Evolutionary conservation across 2,797 vertebrate species (phyloP), one percentile per base, ranked within the genome.

Genomic region (Tragelaphus oryx): DNA sequence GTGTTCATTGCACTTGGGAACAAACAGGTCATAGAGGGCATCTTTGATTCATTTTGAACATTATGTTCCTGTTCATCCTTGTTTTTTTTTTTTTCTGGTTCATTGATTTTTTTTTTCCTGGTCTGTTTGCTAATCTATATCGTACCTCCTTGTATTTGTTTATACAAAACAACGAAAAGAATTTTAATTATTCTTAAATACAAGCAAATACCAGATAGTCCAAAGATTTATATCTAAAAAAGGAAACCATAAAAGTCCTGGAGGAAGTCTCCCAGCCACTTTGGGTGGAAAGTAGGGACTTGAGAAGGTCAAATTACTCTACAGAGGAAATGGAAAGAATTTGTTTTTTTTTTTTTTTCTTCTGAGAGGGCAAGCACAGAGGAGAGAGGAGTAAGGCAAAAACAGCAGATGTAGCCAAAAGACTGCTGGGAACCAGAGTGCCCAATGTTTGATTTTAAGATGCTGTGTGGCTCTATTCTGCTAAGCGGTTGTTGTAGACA

Each of bases 291-390:
- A 95, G 71, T 24, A 79, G 44, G 55, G 60, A 24, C 44, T 95
- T 57, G 24, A 89, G 33, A 93, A 93, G 55, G 52, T 87, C 87
- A 54, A 93, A 79, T 10, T 74, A 28, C 74, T 94, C 60, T 79
- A 48, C 16, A 79, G 71, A 87, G n/a, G 82, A 94, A 95, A 94
- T 79, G 94, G 83, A 87, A 97, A 96, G 84, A 97, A 93, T 97
- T 94, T 79, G 1, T 20, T 44, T 80, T 85, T 79, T 65, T 85
- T 79, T 65, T 52, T 79, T 57, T 54, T 50, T 54, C n/a, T 93
- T 93, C 30, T 24, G 50, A 78, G 18, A 96, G 88, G 62, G 71
- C 41, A 22, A 82, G 41, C 78, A 48, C 65, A 85, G 95, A 79
- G 28, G 54, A 80, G 18, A 80, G n/a, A 68, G 22, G 41, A 84